These are phyloP conservation scores for Zaprionus ghesquierei DNA, from an alignment of 1,140 invertebrate species.

Conservation along the genomic window DNA sequence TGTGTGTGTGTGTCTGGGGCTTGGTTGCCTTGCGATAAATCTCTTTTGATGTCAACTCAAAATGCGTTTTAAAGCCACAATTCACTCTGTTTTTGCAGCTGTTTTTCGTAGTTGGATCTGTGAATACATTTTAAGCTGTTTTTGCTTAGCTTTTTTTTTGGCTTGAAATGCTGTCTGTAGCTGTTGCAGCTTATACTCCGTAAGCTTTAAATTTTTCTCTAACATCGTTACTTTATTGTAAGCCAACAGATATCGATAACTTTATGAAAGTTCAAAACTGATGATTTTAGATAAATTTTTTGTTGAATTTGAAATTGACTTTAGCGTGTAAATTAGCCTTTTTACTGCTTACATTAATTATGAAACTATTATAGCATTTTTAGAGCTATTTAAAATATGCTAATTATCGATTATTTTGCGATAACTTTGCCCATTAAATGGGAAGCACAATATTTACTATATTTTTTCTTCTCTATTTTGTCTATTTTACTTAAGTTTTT, in stretches of 20 bases:
- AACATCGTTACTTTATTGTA: neutral
- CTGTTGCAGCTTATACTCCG: neutral
- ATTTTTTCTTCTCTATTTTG: too few species aligned
- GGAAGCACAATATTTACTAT: too few species aligned
- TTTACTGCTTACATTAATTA: too few species aligned
- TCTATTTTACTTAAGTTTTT: neutral
- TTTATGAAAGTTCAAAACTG: too few species aligned
- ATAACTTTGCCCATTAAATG: too few species aligned
- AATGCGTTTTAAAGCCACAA: constrained; percentile 20
- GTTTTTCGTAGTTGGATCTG: neutral
- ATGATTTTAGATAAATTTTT: too few species aligned
- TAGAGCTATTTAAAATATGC: too few species aligned
- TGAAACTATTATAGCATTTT: too few species aligned
- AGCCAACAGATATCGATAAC: neutral
- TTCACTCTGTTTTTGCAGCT: neutral
- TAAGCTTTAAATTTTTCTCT: neutral
- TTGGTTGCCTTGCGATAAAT: constrained; percentile 18
- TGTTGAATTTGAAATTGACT: too few species aligned
- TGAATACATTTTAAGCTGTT: neutral
- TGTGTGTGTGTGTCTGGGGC: neutral
- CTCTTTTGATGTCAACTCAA: constrained; percentile 19
- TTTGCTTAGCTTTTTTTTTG: neutral
- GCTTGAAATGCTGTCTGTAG: neutral
- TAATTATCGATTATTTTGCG: too few species aligned
- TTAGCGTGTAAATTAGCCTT: too few species aligned